Evolutionary conservation across 1,140 invertebrate species (phyloP).

Genomic region (Drosophila lacertosa): DNA sequence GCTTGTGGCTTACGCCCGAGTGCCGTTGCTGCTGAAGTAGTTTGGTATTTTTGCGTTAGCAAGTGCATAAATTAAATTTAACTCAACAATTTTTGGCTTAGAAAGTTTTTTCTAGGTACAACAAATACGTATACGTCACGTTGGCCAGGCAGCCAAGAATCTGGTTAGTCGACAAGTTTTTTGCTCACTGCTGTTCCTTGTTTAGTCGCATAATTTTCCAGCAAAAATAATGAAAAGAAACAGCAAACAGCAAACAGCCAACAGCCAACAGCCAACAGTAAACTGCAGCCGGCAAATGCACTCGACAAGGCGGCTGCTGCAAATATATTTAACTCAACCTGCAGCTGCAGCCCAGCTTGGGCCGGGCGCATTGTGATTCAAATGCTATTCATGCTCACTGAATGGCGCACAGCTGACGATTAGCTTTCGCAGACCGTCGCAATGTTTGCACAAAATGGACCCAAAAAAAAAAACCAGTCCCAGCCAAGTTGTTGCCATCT

Average conservation of each 20-base stretch:
- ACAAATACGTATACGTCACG: constrained; percentile 31
- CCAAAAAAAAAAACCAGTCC: constrained; percentile 11
- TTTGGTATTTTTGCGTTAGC: constrained; percentile 41
- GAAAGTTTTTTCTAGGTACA: constrained; percentile 37
- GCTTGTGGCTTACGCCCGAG: constrained; percentile 43
- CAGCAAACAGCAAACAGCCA: constrained; percentile 32
- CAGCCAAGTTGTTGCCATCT: constrained; percentile 53
- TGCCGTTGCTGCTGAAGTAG: constrained; percentile 31
- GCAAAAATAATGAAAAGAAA: constrained; percentile 43
- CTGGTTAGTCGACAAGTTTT: constrained; percentile 36
- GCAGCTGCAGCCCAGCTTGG: constrained; percentile 25
- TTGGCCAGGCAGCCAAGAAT: constrained; percentile 21
- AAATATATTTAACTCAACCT: constrained; percentile 35
- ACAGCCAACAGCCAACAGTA: constrained; percentile 21
- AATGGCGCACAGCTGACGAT: constrained; percentile 55
- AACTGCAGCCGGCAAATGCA: constrained; percentile 16
- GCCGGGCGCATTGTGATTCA: constrained; percentile 33
- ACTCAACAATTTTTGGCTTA: constrained; percentile 45
- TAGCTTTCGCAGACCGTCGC: constrained; percentile 42
- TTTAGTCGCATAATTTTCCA: constrained; percentile 27
- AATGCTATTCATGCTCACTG: constrained; percentile 55
- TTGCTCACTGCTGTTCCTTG: constrained; percentile 14
- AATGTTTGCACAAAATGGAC: constrained; percentile 35
- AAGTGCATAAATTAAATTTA: constrained; percentile 69
- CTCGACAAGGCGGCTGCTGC: constrained; percentile 6